Evolutionary conservation across 2,113 vertebrate species (phyloP).

Genomic region (Clupea harengus): DNA sequence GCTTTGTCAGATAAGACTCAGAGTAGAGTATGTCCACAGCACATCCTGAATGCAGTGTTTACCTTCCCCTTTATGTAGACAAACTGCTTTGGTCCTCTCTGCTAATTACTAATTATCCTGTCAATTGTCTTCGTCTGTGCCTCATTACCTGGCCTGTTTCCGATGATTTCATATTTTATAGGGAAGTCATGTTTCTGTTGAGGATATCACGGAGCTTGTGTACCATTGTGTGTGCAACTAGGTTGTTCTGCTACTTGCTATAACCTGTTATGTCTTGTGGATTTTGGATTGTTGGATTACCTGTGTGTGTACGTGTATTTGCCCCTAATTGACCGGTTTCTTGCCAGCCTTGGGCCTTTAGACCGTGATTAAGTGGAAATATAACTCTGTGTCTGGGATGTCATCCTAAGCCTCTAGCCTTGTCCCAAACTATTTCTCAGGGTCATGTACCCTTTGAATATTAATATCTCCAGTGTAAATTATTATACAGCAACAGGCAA

Average conservation of each 20-base stretch:
- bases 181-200: neutral
- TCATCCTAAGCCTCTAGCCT: neutral
- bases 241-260: too few relatives aligned
- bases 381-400: neutral
- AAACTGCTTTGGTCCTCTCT: neutral
- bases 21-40: neutral
- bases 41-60: neutral
- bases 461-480: neutral
- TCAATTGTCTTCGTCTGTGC: neutral
- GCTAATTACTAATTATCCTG: neutral
- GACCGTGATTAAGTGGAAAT: neutral
- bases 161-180: neutral
- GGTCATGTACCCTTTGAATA: neutral
- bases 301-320: neutral
- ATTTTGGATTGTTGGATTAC: neutral
- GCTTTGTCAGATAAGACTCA: neutral
- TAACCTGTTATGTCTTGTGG: neutral
- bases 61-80: neutral
- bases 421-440: neutral
- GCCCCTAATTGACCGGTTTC: neutral
- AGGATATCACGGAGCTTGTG: neutral
- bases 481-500: neutral
- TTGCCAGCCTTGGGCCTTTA: neutral
- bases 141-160: neutral
- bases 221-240: neutral